Percentiles rank a stretch among this genome's conserved stretches.
Conservation (phyloP, 2,113 vertebrate genomes). For the Struthio camelus region DNA sequence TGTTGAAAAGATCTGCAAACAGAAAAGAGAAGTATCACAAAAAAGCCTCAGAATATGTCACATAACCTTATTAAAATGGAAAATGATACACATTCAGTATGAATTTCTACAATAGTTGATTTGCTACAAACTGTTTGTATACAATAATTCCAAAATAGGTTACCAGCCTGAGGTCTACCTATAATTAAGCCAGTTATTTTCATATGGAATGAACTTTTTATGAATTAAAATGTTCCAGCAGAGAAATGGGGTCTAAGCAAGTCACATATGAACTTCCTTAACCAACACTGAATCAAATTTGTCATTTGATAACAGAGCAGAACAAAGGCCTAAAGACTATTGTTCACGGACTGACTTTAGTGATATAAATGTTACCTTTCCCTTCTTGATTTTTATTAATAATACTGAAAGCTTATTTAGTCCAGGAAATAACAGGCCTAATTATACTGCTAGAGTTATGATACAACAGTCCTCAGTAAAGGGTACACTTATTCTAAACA, state of each 20-base stretch:
- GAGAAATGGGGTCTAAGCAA: neutral
- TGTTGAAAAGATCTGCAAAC: neutral
- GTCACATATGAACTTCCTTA: neutral
- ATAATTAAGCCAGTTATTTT: neutral
- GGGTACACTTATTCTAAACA: neutral
- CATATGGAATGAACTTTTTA: neutral
- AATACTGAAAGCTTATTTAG: neutral
- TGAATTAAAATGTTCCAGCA: neutral
- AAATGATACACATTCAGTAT: neutral
- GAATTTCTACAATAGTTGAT: neutral
- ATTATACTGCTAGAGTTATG: neutral
- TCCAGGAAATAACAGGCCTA: neutral
- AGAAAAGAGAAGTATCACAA: neutral
- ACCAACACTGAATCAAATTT: neutral
- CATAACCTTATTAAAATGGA: neutral
- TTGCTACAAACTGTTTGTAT: neutral
- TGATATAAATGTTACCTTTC: neutral
- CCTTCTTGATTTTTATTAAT: neutral
- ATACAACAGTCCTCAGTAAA: neutral
- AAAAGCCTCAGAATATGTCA: neutral
- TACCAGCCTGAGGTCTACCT: neutral
- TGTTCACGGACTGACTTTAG: neutral
- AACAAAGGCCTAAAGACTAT: neutral
- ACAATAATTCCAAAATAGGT: neutral
- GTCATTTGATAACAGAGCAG: neutral